Conservation (phyloP, 2,113 vertebrate genomes). For the Epinephelus fuscoguttatus region DNA sequence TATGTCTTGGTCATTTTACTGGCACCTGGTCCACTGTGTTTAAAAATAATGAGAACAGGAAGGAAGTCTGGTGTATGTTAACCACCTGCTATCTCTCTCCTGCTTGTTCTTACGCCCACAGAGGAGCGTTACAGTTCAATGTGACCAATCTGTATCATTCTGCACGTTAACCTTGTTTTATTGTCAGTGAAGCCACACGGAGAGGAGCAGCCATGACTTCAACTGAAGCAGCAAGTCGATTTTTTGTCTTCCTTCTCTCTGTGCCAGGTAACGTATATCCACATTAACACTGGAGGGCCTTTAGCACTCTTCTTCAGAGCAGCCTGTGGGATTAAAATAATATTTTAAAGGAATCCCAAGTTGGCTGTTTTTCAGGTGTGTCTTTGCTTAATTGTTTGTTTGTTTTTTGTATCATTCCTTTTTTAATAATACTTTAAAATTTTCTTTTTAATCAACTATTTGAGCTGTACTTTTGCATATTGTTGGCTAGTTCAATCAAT, state of each 20-base stretch:
- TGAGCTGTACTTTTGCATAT: no score
- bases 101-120: not conserved
- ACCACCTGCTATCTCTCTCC: not conserved
- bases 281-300: not conserved
- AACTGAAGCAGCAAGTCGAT: not conserved
- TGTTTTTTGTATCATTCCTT: no score
- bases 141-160: not conserved
- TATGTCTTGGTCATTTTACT: no score
- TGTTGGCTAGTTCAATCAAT: no score
- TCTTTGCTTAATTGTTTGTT: not conserved
- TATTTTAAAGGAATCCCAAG: not conserved
- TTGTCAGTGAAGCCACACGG: not conserved
- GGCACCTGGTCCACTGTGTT: not conserved
- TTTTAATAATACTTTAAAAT: no score
- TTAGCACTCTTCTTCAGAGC: not conserved
- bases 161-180: not conserved
- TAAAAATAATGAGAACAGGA: not conserved
- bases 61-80: not conserved
- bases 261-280: not conserved
- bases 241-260: slow-evolving; percentile 21
- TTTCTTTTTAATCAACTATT: no score
- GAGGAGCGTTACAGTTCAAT: not conserved
- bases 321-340: not conserved
- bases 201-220: slow-evolving; percentile 6
- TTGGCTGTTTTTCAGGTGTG: not conserved